Evolutionary conservation across 2,797 vertebrate genomes (phyloP).

Genomic region (Eupleurogrammus muticus): DNA sequence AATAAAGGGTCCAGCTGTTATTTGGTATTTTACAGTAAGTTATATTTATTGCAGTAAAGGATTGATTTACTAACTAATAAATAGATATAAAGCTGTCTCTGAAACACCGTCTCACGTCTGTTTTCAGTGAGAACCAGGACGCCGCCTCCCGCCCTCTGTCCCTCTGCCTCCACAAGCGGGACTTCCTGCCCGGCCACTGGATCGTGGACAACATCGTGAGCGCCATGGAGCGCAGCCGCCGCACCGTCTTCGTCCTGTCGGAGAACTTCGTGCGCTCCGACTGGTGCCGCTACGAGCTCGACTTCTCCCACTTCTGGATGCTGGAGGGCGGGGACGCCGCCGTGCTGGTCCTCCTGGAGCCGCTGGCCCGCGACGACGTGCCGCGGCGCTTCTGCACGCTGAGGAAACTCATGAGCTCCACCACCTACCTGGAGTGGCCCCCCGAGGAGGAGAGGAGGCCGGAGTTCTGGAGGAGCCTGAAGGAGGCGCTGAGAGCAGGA

Average conservation of each 20-base stretch:
- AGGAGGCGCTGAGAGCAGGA: slow-evolving; percentile 39
- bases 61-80: no score
- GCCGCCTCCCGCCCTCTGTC: slow-evolving; percentile 14
- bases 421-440: slow-evolving; percentile 77
- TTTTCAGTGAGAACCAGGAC: no score
- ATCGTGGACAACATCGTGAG: slow-evolving; percentile 91
- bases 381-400: slow-evolving; percentile 60
- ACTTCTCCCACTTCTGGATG: slow-evolving; percentile 91
- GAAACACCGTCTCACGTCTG: no score
- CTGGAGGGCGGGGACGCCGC: slow-evolving; percentile 72
- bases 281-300: slow-evolving; percentile 92
- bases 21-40: no score
- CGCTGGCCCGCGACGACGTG: slow-evolving; percentile 59
- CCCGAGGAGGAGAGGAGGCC: slow-evolving; percentile 62
- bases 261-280: slow-evolving; percentile 89
- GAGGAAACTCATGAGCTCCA: slow-evolving; percentile 72
- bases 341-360: slow-evolving; percentile 71
- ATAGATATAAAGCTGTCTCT: no score
- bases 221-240: slow-evolving; percentile 88
- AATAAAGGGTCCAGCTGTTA: no score
- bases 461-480: slow-evolving; percentile 69
- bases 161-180: slow-evolving; percentile 84
- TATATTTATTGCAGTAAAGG: no score
- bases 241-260: slow-evolving; percentile 88
- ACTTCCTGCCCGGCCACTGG: slow-evolving; percentile 90